phyloP scores from a whole-genome alignment of 2,797 vertebrate species.

The Rhinophrynus dorsalis region DNA sequence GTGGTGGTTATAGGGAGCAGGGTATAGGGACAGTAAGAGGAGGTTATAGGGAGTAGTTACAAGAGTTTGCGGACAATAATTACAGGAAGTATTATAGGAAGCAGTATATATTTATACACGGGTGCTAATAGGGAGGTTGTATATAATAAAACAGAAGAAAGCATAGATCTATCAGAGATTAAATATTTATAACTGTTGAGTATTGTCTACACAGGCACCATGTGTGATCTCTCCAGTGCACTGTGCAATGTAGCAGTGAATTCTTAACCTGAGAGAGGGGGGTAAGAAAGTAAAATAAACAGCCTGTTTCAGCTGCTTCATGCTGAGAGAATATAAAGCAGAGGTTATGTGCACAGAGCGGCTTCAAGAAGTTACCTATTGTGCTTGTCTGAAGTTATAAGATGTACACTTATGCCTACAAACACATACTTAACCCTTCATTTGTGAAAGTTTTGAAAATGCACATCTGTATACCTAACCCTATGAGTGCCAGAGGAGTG shows the following conservation, averaged over 20 bases:
- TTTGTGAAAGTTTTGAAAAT: not conserved
- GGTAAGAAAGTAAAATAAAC: conserved; percentile 25
- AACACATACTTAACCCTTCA: not conserved
- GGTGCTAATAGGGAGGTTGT: too few relatives aligned
- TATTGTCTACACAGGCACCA: not conserved
- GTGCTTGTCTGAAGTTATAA: conserved; percentile 11
- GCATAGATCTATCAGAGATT: too few relatives aligned
- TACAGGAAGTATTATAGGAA: too few relatives aligned
- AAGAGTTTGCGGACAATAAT: too few relatives aligned
- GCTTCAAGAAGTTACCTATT: conserved; percentile 5
- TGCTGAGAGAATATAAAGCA: conserved; percentile 35
- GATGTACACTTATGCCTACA: not conserved
- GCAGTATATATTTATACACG: too few relatives aligned
- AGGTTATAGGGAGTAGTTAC: too few relatives aligned
- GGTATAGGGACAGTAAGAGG: too few relatives aligned
- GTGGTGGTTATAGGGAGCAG: too few relatives aligned
- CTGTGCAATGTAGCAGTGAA: not conserved
- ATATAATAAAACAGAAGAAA: too few relatives aligned
- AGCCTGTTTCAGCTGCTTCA: conserved; percentile 25
- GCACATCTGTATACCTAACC: too few relatives aligned
- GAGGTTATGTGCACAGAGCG: conserved; percentile 26
- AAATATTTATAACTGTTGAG: not conserved
- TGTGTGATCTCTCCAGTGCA: not conserved
- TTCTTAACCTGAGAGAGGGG: not conserved
- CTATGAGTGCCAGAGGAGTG: too few relatives aligned